These are phyloP conservation scores for Toxotes jaculatrix DNA, from an alignment of 2,113 vertebrate species.

Conservation along the genomic window DNA sequence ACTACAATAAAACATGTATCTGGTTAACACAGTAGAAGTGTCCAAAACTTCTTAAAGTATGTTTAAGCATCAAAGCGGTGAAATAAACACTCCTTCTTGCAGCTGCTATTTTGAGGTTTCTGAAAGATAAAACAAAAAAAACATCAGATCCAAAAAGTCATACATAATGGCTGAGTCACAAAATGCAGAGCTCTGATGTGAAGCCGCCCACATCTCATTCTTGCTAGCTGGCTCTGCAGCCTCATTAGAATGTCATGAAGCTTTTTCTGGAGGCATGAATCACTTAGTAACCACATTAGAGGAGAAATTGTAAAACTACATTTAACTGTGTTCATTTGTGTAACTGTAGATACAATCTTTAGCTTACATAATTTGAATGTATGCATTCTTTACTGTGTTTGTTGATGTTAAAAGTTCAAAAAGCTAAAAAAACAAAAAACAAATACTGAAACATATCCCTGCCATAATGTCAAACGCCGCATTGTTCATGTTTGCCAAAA, in stretches of 20 bases:
- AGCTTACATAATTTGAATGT: background rate
- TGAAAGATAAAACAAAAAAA: background rate
- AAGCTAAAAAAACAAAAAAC: background rate
- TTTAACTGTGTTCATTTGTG: background rate
- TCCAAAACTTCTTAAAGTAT: background rate
- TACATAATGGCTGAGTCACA: slow-evolving; percentile 66
- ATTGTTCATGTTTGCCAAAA: slow-evolving; percentile 7
- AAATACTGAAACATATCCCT: background rate
- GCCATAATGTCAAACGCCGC: background rate
- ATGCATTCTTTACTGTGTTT: background rate
- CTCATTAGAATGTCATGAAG: slow-evolving; percentile 42
- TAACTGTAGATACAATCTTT: background rate
- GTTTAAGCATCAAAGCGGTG: background rate
- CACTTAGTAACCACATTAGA: slow-evolving; percentile 21
- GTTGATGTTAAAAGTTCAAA: background rate
- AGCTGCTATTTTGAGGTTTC: slow-evolving; percentile 36
- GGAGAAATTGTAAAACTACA: background rate
- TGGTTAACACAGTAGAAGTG: background rate
- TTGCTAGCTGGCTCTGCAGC: slow-evolving; percentile 2
- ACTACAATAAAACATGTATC: too few relatives aligned
- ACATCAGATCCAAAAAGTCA: slow-evolving; percentile 23
- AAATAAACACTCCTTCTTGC: slow-evolving; percentile 25
- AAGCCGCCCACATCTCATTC: slow-evolving; percentile 57
- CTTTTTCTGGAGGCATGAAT: slow-evolving; percentile 40
- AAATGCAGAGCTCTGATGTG: slow-evolving; percentile 36